Base-by-base conservation (phyloP, 2,888 invertebrate species). In the Ernsta delagoae region DNA sequence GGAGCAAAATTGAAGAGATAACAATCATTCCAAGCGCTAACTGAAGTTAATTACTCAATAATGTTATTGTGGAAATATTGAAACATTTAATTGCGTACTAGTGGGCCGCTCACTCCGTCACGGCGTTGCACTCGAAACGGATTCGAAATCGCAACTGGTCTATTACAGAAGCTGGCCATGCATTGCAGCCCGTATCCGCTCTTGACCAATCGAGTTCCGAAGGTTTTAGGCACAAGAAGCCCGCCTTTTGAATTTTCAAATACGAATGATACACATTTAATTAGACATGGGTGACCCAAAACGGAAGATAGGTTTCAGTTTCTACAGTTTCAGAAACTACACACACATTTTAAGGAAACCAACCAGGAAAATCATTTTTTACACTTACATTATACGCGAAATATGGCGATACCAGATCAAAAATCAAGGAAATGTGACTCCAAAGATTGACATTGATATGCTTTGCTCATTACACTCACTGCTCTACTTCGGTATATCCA, bases 81-180 rank as follows among this genome's bases (percentile, higher is more conserved):
- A 67, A 70, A 70, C 53, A 11, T 63, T 66, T 59, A 70, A 68
- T 68, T 68, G 68, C 68, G 57, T 57, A 61, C 61, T 53, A 61
- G 39, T 50, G 50, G 8, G 50, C 50, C 72, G 71, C 72, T 73
- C 75, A 72, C 72, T 71, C 71, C 74, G 84, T 83, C 81, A 82
- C 79, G 84, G 76, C 72, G 73, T 73, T 57, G 84, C 82, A 82
- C 81, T 70, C 75, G 80, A 83, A 83, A 82, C 84, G 84, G 83
- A 85, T 84, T 86, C 76, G 83, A 86, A 86, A 85, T 86, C 84
- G 85, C 85, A 83, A 83, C 81, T 78, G 79, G 72, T 78, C 82
- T 81, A 87, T 88, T 87, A 86, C 77, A 74, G 78, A 77, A 78
- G 65, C 79, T 84, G 79, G 80, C 85, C 86, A 83, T 80, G 86